A percentile compares a stretch with the other conserved stretches of the same genome.
These are phyloP conservation scores for Orbicella faveolata DNA, from an alignment of 64 coral and sea anemone genomes.

Conservation along the genomic window DNA sequence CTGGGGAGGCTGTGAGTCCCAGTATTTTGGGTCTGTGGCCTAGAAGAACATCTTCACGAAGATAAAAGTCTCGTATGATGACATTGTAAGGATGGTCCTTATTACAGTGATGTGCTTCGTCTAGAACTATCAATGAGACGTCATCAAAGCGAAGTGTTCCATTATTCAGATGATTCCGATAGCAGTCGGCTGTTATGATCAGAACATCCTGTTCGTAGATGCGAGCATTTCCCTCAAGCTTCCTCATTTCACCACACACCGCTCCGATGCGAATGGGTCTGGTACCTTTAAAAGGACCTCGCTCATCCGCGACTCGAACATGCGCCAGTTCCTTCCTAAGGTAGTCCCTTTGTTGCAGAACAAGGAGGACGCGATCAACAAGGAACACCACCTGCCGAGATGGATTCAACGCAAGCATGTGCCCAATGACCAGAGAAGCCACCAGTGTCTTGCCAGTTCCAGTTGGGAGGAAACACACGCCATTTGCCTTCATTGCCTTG, in stretches of 20 bases:
- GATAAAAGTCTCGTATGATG: constrained; percentile 82
- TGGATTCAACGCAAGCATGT: constrained; percentile 77
- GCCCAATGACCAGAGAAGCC: constrained; percentile 67
- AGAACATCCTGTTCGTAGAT: constrained; percentile 89
- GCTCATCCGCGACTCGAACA: constrained; percentile 49
- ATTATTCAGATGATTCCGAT: constrained; percentile 83
- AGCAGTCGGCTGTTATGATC: constrained; percentile 88
- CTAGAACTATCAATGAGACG: constrained; percentile 75
- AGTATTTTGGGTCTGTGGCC: constrained; percentile 72
- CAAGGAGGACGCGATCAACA: constrained; percentile 80
- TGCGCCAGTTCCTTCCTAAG: constrained; percentile 75
- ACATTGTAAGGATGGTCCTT: constrained; percentile 94
- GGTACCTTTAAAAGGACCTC: constrained; percentile 23
- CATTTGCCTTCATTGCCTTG: constrained; percentile 76
- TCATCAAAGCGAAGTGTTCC: constrained; percentile 83
- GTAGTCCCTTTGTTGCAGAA: constrained; percentile 83
- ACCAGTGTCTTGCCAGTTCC: constrained; percentile 93
- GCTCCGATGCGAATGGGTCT: constrained; percentile 86
- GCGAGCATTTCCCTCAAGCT: constrained; percentile 72
- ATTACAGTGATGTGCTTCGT: constrained; percentile 97
- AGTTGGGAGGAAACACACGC: constrained; percentile 90
- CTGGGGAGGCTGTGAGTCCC: constrained; percentile 83
- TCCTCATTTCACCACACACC: constrained; percentile 92
- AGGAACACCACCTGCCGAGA: constrained; percentile 87
- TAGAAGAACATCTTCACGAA: constrained; percentile 32